Evolutionary conservation across 2,888 invertebrate genomes (phyloP).

Genomic region (Automeris io): DNA sequence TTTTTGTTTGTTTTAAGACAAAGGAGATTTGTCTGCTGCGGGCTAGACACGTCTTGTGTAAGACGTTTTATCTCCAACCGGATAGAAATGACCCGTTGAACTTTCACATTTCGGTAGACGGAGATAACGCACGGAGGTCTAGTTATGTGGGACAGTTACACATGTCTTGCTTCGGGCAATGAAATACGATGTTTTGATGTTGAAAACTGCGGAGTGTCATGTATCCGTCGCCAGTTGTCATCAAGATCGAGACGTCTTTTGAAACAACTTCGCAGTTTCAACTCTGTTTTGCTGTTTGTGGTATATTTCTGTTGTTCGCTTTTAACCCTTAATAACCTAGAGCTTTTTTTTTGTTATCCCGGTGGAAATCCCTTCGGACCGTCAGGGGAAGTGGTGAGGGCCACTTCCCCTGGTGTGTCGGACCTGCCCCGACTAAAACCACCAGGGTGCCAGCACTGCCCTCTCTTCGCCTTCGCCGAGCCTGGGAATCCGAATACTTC

Average conservation of each 20-base stretch:
- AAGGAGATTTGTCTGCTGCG: slow-evolving; percentile 50
- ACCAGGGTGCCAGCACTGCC: no score
- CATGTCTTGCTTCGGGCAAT: slow-evolving; percentile 46
- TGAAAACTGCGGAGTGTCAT: slow-evolving; percentile 38
- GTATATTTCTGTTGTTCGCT: background rate
- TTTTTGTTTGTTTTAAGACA: slow-evolving; percentile 54
- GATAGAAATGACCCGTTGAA: slow-evolving; percentile 28
- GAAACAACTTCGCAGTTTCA: slow-evolving; percentile 23
- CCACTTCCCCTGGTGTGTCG: no score
- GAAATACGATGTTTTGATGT: slow-evolving; percentile 50
- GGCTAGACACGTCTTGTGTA: slow-evolving; percentile 50
- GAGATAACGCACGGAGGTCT: slow-evolving; percentile 1
- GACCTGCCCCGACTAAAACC: no score
- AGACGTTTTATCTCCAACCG: slow-evolving; percentile 43
- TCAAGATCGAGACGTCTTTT: slow-evolving; percentile 38
- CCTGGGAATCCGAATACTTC: no score
- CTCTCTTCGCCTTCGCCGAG: no score
- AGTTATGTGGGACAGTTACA: slow-evolving; percentile 20
- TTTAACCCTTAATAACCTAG: background rate
- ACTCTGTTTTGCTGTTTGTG: slow-evolving; percentile 4
- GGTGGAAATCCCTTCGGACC: no score
- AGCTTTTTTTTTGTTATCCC: no score
- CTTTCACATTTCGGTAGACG: slow-evolving; percentile 10
- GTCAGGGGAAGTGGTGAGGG: no score
- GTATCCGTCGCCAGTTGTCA: slow-evolving; percentile 49